These are phyloP conservation scores for Macrotis lagotis DNA, from an alignment of 2,113 vertebrate genomes.

Conservation along the genomic window DNA sequence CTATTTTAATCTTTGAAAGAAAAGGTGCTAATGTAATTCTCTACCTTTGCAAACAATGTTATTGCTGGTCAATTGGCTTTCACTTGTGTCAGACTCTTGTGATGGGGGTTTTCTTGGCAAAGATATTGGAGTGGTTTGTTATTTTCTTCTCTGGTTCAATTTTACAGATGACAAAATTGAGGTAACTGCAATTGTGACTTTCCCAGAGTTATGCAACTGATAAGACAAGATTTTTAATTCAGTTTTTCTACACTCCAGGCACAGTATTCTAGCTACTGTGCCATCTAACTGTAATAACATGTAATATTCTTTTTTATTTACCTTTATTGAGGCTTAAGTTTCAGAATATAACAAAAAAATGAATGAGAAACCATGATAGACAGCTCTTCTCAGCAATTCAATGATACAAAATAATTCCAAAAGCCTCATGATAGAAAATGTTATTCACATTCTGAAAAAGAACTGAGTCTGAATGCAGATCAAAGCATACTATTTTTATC, in stretches of 20 bases:
- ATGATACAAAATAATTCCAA: too few relatives aligned
- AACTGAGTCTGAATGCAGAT: too few relatives aligned
- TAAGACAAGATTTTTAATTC: neutral
- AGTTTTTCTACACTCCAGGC: neutral
- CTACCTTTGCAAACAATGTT: slow-evolving; percentile 10
- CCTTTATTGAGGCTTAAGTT: slow-evolving; percentile 45
- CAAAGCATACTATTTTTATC: too few relatives aligned
- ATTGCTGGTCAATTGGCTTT: neutral
- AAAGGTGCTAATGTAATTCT: neutral
- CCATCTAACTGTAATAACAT: neutral
- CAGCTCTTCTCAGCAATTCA: too few relatives aligned
- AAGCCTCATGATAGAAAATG: too few relatives aligned
- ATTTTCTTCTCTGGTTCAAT: neutral
- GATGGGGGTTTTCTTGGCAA: neutral
- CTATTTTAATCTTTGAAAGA: slow-evolving; percentile 9
- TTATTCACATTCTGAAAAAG: too few relatives aligned
- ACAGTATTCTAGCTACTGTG: neutral
- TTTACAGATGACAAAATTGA: neutral
- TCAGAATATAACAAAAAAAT: slow-evolving; percentile 18
- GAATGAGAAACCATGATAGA: too few relatives aligned
- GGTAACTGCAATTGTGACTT: neutral
- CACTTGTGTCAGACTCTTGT: neutral
- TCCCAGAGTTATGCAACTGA: neutral
- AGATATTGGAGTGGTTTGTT: neutral
- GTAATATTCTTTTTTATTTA: slow-evolving; percentile 11